A percentile compares a stretch with the other conserved stretches of the same genome.
Evolutionary conservation across 2,113 vertebrate genomes (phyloP).

Genomic region (Ptilonorhynchus violaceus): DNA sequence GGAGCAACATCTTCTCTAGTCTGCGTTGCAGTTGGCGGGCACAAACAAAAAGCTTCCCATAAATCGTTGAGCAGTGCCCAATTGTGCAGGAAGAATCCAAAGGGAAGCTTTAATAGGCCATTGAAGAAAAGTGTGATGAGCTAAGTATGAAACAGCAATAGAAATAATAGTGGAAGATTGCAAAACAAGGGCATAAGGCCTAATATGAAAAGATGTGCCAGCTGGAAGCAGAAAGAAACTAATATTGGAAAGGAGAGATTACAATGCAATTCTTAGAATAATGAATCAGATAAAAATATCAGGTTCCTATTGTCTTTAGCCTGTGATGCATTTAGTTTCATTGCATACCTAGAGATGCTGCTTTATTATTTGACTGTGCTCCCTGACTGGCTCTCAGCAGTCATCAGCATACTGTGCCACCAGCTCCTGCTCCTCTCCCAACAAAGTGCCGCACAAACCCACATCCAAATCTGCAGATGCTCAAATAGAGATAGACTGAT

Average conservation of each 20-base stretch:
- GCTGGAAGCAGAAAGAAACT: not conserved
- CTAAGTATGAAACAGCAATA: not conserved
- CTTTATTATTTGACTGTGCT: not conserved
- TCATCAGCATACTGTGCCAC: not conserved
- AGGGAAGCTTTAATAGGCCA: slow-evolving; percentile 48
- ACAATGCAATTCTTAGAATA: not conserved
- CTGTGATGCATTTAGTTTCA: not conserved
- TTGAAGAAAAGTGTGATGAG: slow-evolving; percentile 43
- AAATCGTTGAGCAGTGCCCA: not conserved
- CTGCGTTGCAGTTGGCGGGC: not conserved
- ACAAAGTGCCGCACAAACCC: accelerated
- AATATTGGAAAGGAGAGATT: not conserved
- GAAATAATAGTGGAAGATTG: not conserved
- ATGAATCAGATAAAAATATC: not conserved
- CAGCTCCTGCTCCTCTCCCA: not conserved
- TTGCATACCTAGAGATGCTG: not conserved
- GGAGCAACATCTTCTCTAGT: not conserved
- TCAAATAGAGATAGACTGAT: not conserved
- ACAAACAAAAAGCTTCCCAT: slow-evolving; percentile 38
- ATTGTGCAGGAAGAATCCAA: slow-evolving; percentile 1
- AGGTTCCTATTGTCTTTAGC: not conserved
- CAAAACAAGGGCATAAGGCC: not conserved
- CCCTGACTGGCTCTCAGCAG: not conserved
- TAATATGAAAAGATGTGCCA: not conserved
- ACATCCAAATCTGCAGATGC: accelerated